These are phyloP conservation scores for Lypha dubia DNA, from an alignment of 2,888 invertebrate genomes.

Conservation along the genomic window DNA sequence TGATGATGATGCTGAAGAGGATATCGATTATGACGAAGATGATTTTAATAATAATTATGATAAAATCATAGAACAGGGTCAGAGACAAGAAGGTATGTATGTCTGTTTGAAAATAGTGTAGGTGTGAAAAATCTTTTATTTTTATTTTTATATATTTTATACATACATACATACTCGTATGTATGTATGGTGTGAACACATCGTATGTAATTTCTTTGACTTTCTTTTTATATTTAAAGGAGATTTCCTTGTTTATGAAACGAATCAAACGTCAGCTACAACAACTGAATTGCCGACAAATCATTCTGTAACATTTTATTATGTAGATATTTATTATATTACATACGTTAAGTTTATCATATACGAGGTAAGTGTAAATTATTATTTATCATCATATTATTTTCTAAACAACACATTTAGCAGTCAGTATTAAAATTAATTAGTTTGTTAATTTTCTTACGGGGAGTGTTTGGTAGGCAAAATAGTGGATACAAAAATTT, in stretches of 20 bases:
- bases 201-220: neutral
- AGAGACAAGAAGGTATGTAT: slow-evolving; percentile 79
- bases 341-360: slow-evolving; percentile 79
- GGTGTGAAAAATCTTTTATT: slow-evolving; percentile 14
- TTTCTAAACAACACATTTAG: too few relatives aligned
- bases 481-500: too few relatives aligned
- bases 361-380: slow-evolving; percentile 77
- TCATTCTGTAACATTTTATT: slow-evolving; percentile 79
- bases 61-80: slow-evolving; percentile 77
- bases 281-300: slow-evolving; percentile 72
- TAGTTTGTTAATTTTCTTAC: too few relatives aligned
- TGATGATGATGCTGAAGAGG: slow-evolving; percentile 51
- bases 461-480: too few relatives aligned
- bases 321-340: slow-evolving; percentile 78
- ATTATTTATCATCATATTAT: neutral
- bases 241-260: slow-evolving; percentile 77
- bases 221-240: slow-evolving; percentile 73
- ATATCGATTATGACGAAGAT: slow-evolving; percentile 65
- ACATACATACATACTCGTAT: neutral
- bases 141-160: too few relatives aligned
- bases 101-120: too few relatives aligned
- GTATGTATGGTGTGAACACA: neutral
- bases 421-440: too few relatives aligned
- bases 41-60: slow-evolving; percentile 72
- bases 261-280: slow-evolving; percentile 76